Evolutionary conservation across 1,140 invertebrate species (phyloP), one percentile per base, ranked within the genome.

Genomic region (Cotesia vestalis): DNA sequence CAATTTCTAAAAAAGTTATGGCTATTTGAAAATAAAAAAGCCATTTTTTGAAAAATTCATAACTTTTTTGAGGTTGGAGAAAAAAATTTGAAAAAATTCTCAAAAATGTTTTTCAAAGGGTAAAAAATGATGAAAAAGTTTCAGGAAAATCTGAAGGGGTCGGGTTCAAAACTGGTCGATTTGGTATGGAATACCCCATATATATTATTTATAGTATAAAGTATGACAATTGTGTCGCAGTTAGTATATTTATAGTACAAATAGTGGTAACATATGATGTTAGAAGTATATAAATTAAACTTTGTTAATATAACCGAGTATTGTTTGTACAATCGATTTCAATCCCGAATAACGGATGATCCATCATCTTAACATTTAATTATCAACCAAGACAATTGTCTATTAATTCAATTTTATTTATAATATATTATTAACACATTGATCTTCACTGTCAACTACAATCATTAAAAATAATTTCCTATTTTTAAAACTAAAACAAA

Each of bases 281-380:
- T 38, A 64, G 62, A 64, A 38, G 9, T 14, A 36, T 3, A 11
- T 17, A 36, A n/a, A 63, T 63, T 63, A 46, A 64, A 64, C 11
- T 64, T 36, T 12, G 9, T 36, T 14, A 40, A 36, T 20, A 6
- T 27, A 12, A 14, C 8, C 6, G 40, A 46, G 40, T 38, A 64
- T 64, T 64, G 62, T 64, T 64, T 64, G n/a, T 64, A 38, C 36
- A 64, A 64, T 64, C 62, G 34, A 36, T 64, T 64, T 64, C 62
- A 64, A 64, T 40, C 4, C 62, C 38, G 62, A 64, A 64, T 64
- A 64, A 64, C 40, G 8, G 62, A 64, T 61, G 59, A 27, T 46
- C 6, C 6, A 11, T 9, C 62, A 14, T 64, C 62, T 64, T 64
- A 46, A 12, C 4, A 35, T 64, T 38, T 38, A 27, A 27, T 27